A percentile compares a stretch with the other conserved stretches of the same genome.
These are phyloP conservation scores for Pristionchus arcanus DNA, from an alignment of 2,888 invertebrate species.

Conservation along the genomic window DNA sequence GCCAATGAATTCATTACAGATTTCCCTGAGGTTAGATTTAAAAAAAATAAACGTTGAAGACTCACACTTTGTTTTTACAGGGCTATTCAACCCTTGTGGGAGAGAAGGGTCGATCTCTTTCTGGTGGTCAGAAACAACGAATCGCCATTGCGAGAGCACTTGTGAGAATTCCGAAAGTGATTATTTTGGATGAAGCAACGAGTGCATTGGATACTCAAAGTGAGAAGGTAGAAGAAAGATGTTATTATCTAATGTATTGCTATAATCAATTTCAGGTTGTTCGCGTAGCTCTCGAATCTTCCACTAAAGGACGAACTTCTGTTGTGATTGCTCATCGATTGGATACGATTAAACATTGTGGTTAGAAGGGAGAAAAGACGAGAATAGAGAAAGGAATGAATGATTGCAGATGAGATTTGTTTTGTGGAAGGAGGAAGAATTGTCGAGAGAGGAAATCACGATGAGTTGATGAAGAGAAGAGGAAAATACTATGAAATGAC, in stretches of 20 bases:
- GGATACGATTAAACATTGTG: background rate
- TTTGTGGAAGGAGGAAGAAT: background rate
- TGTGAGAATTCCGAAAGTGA: constrained; percentile 6
- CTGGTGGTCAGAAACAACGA: constrained; percentile 51
- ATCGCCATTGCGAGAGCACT: constrained; percentile 38
- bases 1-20: constrained; percentile 79
- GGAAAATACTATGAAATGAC: constrained; percentile 12
- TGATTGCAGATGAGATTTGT: too few relatives aligned
- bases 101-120: constrained; percentile 39
- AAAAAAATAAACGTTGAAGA: background rate
- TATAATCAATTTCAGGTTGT: background rate
- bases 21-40: constrained; percentile 59
- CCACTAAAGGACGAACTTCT: background rate
- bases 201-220: constrained; percentile 30
- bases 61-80: background rate
- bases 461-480: background rate
- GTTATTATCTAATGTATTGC: too few relatives aligned
- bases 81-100: constrained; percentile 17
- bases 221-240: background rate
- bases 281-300: background rate
- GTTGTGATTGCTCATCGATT: background rate
- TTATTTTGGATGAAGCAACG: constrained; percentile 35
- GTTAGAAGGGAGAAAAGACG: too few relatives aligned
- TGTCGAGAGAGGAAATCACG: background rate
- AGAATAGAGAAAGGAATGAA: too few relatives aligned